Percentiles rank a stretch among this genome's conserved stretches.
These are phyloP conservation scores for Alca torda DNA, from an alignment of 2,797 vertebrate species.

Conservation along the genomic window DNA sequence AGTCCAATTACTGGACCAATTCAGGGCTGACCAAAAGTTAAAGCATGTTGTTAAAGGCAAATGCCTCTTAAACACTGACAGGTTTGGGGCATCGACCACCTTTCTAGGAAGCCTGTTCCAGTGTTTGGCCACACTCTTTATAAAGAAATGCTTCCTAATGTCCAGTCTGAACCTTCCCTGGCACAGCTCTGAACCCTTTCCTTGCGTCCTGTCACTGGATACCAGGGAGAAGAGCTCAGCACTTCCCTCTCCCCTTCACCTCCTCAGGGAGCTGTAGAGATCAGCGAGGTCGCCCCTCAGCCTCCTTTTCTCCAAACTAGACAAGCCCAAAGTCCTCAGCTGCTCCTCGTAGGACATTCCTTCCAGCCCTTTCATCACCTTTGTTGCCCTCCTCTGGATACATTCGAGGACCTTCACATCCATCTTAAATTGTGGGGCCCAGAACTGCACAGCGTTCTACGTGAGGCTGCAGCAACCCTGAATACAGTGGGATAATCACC, in stretches of 20 bases:
- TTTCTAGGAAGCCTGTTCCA: background rate
- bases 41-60: background rate
- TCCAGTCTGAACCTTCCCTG: background rate
- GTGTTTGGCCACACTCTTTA: background rate
- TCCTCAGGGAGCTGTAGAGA: background rate
- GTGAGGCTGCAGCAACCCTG: background rate
- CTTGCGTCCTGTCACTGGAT: background rate
- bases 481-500: background rate
- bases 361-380: background rate
- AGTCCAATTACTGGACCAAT: background rate
- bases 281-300: background rate
- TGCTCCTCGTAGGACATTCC: background rate
- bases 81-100: background rate
- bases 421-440: background rate
- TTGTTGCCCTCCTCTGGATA: background rate
- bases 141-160: background rate
- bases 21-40: background rate
- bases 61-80: background rate
- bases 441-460: background rate
- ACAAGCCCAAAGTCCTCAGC: background rate
- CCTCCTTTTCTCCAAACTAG: background rate
- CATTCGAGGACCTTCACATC: background rate
- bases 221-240: background rate
- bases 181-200: background rate
- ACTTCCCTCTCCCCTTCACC: background rate